These are phyloP conservation scores for Anisognathus igniventris DNA, from an alignment of 2,797 vertebrate species.

Conservation along the genomic window DNA sequence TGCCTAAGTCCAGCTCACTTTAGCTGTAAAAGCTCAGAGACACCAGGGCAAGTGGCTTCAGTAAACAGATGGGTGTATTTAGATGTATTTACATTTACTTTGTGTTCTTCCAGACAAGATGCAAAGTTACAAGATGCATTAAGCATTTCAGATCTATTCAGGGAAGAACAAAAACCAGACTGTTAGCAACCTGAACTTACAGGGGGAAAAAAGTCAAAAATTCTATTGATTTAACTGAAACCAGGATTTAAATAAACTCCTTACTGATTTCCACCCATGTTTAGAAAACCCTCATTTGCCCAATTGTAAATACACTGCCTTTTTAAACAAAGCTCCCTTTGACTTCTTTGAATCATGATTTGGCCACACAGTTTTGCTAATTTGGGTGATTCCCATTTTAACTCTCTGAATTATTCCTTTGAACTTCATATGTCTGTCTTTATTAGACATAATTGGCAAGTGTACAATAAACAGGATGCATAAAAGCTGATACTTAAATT, in stretches of 20 bases:
- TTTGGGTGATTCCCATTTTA: not conserved
- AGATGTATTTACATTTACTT: too few species aligned
- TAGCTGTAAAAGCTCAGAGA: not conserved
- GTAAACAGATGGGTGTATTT: not conserved
- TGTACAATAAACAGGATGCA: slow-evolving; percentile 51
- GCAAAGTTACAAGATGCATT: not conserved
- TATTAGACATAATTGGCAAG: slow-evolving; percentile 27
- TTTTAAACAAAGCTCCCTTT: slow-evolving; percentile 10
- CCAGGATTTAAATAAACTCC: not conserved
- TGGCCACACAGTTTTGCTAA: not conserved
- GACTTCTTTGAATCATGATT: not conserved
- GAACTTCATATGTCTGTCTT: not conserved
- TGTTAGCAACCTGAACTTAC: not conserved
- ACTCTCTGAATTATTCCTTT: slow-evolving; percentile 13
- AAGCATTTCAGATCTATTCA: not conserved
- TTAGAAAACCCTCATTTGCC: not conserved
- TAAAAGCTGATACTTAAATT: slow-evolving; percentile 39
- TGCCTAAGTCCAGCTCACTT: not conserved
- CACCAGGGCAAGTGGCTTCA: not conserved
- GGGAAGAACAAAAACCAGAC: not conserved
- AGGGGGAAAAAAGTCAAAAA: not conserved
- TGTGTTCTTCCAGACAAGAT: not conserved
- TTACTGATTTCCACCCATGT: not conserved
- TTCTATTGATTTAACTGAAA: not conserved
- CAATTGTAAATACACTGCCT: not conserved